Base-by-base conservation (phyloP, 1,140 invertebrate genomes). In the Parasteatoda tepidariorum region DNA sequence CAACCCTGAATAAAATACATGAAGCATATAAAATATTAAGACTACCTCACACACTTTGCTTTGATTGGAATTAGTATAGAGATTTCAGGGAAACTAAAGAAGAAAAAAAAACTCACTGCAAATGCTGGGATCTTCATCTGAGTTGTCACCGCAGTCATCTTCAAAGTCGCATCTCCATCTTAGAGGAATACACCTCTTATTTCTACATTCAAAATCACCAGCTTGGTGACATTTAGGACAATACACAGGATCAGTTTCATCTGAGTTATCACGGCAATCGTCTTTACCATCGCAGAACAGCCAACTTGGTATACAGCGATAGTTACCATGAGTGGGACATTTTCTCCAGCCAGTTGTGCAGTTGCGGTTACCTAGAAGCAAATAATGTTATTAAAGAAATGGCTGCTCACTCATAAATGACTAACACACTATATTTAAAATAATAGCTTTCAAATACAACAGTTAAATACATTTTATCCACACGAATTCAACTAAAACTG, bases 141-240 rank as follows among this genome's bases (percentile, higher is more conserved):
- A 95, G 22, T 94, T 94, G 88, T 99, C 97, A 0, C 96, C 96
- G 87, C 97, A 99, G 86, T 98, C 97, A 86, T 98, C 95, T 31
- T 97, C 95, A 90, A 97, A 98, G 87, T 98, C 97, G 87, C 97
- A 99, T 67, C 94, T 91, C 97, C 97, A 98, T 87, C 96, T 93
- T 84, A 92, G 94, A 0, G 97, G 97, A 84, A 98, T 94, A 87
- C 97, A 98, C 33, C 96, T 91, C 85, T 96, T 96, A 87, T 98
- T 98, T 55, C 92, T 92, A 88, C 97, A 98, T 81, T 94, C 93
- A 89, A 97, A 98, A 85, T 98, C 96, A n/a, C 94, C 95, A 7
- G 93, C 93, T 0, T 92, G 86, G 81, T 95, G 94, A 87, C 97
- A 99, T 64, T 93, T 92, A 0, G 95, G 96, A 89, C 97, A 98